Conservation (phyloP, 2,797 vertebrate species). For the Falco berigora region DNA sequence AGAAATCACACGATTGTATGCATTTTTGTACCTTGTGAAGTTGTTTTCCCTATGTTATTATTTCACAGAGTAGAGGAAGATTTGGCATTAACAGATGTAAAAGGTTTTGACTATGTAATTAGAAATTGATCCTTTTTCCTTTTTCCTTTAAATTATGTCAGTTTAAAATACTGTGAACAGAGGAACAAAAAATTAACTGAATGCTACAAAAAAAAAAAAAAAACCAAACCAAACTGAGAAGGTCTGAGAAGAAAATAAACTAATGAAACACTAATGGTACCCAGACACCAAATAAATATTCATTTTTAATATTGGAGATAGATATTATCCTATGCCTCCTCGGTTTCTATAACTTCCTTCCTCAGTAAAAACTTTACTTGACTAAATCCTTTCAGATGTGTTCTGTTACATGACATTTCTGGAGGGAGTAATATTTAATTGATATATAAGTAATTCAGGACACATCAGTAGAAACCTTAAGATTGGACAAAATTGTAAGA, state of each 20-base stretch:
- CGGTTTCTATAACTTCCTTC: not conserved
- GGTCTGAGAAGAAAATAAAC: not conserved
- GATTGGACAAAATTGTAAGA: not conserved
- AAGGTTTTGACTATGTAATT: not conserved
- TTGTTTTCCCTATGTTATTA: not conserved
- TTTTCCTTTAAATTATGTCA: conserved; percentile 10
- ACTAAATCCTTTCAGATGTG: not conserved
- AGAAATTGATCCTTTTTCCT: not conserved
- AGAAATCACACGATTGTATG: not conserved
- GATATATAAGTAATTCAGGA: not conserved
- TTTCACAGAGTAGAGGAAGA: not conserved
- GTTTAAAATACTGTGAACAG: not conserved
- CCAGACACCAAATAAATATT: not conserved
- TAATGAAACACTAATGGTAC: not conserved
- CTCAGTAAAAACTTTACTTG: not conserved
- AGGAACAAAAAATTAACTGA: not conserved
- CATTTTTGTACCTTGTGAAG: not conserved
- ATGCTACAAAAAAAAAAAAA: not conserved
- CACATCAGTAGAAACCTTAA: not conserved
- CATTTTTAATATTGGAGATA: not conserved
- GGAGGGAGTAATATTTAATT: not conserved
- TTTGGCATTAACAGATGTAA: not conserved
- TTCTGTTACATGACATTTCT: not conserved
- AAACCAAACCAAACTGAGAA: not conserved
- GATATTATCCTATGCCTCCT: not conserved